Evolutionary conservation across 2,113 vertebrate genomes (phyloP), one percentile per base, ranked within the genome.

Genomic region (Acanthisitta chloris): DNA sequence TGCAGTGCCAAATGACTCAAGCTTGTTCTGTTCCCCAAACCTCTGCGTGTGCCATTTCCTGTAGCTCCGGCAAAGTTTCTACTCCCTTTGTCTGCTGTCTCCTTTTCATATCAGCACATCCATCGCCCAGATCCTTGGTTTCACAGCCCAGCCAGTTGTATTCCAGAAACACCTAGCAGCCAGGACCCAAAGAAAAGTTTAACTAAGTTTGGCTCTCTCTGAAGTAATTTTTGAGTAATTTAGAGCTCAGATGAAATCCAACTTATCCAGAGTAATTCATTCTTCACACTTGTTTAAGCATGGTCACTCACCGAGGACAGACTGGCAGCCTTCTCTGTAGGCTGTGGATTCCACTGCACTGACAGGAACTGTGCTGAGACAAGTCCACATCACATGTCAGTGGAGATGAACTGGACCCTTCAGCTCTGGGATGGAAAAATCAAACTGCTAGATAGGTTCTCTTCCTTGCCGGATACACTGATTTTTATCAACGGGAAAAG

Each of bases 401-500:
- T 62, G 89, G 91, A 96, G 93, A 96, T 93, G 94, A 95, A 95
- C 88, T 90, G 95, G 89, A 84, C 65, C 85, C 78, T 96, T 97
- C 94, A 92, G 79, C 69, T 90, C 89, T 26, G 81, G 49, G 92
- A 96, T 93, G 90, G 81, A 88, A 97, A 97, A 96, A 97, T 97
- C 94, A 97, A 95, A 78, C 93, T 77, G 92, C 88, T 61, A 78
- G 90, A 94, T 73, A 43, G 88, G 70, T 58, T 88, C 93, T 94
- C 77, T 95, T 90, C 88, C 78, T 94, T 94, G 76, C 94, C 0
- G 9, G 66, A 72, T 92, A 87, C 43, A 21, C 76, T 73, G 88
- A 86, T 96, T 80, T 95, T 97, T 97, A 94, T 94, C 91, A 97
- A 96, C 23, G 6, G 94, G 95, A 90, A 97, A 96, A 96, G 94